Evolutionary conservation across 2,888 invertebrate genomes (phyloP).

Genomic region (Lissonota sp.): DNA sequence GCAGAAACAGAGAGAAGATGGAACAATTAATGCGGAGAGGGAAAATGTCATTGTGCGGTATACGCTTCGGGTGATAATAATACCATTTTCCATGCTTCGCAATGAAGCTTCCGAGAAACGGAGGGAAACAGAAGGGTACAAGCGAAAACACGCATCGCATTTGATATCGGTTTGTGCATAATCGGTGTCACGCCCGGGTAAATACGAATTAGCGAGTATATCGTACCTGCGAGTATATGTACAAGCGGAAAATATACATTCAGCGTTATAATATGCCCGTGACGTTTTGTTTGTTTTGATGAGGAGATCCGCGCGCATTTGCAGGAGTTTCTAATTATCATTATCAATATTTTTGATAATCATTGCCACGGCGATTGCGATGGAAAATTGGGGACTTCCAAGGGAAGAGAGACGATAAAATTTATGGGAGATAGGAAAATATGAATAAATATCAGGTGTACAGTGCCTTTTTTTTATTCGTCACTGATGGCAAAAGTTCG

Average conservation of each 20-base stretch:
- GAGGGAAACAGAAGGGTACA: no score
- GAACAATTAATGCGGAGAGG: background rate
- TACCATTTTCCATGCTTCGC: no score
- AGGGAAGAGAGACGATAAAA: no score
- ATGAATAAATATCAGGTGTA: conserved; percentile 60
- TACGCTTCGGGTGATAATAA: conserved; percentile 20
- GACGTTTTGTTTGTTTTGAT: no score
- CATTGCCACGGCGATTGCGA: no score
- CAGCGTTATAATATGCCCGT: conserved; percentile 30
- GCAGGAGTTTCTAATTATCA: no score
- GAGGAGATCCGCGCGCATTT: no score
- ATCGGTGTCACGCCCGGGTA: conserved; percentile 73
- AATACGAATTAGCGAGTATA: conserved; percentile 73
- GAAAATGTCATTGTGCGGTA: conserved; percentile 11
- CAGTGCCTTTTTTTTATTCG: conserved; percentile 56
- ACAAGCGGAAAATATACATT: conserved; percentile 13
- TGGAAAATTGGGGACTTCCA: no score
- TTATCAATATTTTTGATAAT: conserved; percentile 41
- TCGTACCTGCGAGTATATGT: conserved; percentile 69
- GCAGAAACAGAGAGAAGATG: background rate
- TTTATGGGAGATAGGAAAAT: conserved; percentile 41
- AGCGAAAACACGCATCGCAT: conserved; percentile 51
- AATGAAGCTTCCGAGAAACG: no score
- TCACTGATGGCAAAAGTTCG: conserved; percentile 44
- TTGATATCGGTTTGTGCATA: conserved; percentile 70